Evolutionary conservation across 2,113 vertebrate species (phyloP), one percentile per base, ranked within the genome.

Genomic region (Peromyscus californicus): DNA sequence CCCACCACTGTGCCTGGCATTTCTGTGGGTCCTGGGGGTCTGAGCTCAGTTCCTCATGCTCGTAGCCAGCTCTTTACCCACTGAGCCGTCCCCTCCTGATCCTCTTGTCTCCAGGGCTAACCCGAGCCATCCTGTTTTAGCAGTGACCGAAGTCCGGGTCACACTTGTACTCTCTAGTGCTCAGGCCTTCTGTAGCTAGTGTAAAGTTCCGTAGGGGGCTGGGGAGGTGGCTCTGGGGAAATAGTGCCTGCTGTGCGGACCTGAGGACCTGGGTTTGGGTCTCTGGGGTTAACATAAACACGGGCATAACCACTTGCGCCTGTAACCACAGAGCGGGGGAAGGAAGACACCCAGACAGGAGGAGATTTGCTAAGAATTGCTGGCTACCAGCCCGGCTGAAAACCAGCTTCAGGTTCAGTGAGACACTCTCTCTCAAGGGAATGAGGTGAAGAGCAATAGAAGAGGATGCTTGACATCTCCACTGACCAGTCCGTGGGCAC

Each of bases 141-240:
- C n/a, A 88, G 48, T 72, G 67, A 39, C 67, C 22, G n/a, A 51
- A 54, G 33, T 70, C 33, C 1, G 45, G 21, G 19, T 54, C 31
- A 48, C 31, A 54, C 57, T 94, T 93, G 92, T 26, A 33, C 86
- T 92, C 65, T 91, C 79, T 93, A 78, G 59, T 61, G 84, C 26
- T 22, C 57, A 75, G 65, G 26, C 33, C 72, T 89, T 96, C 72
- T 89, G 33, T 89, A 69, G 57, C 22, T 78, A 39, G 79, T 67
- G 9, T 29, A 74, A 95, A 31, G 75, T 78, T 57, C 26, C 29
- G 0, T 82, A 76, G 70, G n/a, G 0, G 0, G 12, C 11, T 63
- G 24, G n/a, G 6, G 24, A 80, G 48, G 16, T 84, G 36, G 2
- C 15, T 85, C 39, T 19, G 29, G 45, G 31, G 48, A 17, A 54